Conservation (phyloP, 2,113 vertebrate species). For the Polyodon spathula region DNA sequence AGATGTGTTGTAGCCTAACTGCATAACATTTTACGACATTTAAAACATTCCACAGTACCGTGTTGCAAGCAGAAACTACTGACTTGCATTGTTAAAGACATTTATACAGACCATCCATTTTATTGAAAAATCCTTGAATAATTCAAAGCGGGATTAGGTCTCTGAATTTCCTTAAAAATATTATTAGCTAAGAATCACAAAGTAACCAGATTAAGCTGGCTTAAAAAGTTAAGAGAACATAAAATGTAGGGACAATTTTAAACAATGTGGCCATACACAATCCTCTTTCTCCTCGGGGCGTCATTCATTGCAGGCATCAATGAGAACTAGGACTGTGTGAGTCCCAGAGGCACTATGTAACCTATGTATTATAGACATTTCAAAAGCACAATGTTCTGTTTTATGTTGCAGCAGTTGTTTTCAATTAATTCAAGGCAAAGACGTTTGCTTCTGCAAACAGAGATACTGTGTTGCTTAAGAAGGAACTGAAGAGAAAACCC, state of each 20-base stretch:
- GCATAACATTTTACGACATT: too few species aligned
- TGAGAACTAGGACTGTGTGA: slow-evolving; percentile 1
- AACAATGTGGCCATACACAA: slow-evolving; percentile 5
- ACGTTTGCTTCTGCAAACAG: slow-evolving; percentile 2
- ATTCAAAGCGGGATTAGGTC: too few species aligned
- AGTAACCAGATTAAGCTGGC: not conserved
- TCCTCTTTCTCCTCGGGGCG: not conserved
- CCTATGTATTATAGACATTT: not conserved
- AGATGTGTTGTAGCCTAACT: too few species aligned
- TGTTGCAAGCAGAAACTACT: too few species aligned
- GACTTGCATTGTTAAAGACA: too few species aligned
- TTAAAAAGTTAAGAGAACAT: not conserved
- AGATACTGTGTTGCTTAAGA: not conserved
- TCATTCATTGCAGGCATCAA: not conserved
- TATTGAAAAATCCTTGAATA: too few species aligned
- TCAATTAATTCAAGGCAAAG: not conserved
- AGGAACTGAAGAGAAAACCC: not conserved
- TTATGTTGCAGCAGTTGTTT: slow-evolving; percentile 7
- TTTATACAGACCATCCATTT: too few species aligned
- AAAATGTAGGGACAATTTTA: slow-evolving; percentile 3
- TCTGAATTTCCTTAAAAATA: too few species aligned
- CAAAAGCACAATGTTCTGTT: slow-evolving; percentile 6
- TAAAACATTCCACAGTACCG: too few species aligned
- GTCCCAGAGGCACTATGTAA: not conserved
- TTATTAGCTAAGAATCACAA: too few species aligned